Percentiles rank a stretch among this genome's conserved stretches.
Evolutionary conservation across 2,113 vertebrate species (phyloP).

Genomic region (Scortum barcoo): DNA sequence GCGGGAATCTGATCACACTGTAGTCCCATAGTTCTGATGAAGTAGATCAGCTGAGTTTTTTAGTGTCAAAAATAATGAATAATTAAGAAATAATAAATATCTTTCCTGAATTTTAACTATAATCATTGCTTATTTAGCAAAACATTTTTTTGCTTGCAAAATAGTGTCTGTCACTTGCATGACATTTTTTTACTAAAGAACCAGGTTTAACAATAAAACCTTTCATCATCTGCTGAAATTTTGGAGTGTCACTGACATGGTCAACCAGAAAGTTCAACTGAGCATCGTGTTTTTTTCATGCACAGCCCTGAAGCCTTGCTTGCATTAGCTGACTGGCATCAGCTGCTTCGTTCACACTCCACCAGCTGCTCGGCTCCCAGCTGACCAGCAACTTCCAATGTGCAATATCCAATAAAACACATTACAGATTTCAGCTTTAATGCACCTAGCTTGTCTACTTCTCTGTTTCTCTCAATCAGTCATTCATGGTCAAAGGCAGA

Average conservation of each 20-base stretch:
- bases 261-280: neutral
- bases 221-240: neutral
- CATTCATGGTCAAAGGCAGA: neutral
- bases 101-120: too few relatives aligned
- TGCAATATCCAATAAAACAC: neutral
- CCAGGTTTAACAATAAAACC: neutral
- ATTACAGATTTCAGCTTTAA: neutral
- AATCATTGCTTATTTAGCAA: neutral
- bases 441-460: neutral
- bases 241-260: neutral
- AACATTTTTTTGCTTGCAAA: too few relatives aligned
- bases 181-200: too few relatives aligned
- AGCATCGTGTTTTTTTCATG: neutral
- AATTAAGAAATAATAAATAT: neutral
- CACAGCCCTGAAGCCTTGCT: neutral
- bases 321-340: neutral
- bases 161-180: too few relatives aligned
- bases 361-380: neutral
- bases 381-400: neutral
- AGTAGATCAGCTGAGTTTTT: neutral
- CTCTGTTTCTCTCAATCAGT: slow-evolving; percentile 5
- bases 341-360: neutral
- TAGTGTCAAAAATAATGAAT: neutral
- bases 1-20: neutral
- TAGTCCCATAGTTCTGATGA: neutral